A percentile compares a stretch with the other conserved stretches of the same genome.
These are phyloP conservation scores for Lophotriccus pileatus DNA, from an alignment of 2,797 vertebrate genomes.

Conservation along the genomic window DNA sequence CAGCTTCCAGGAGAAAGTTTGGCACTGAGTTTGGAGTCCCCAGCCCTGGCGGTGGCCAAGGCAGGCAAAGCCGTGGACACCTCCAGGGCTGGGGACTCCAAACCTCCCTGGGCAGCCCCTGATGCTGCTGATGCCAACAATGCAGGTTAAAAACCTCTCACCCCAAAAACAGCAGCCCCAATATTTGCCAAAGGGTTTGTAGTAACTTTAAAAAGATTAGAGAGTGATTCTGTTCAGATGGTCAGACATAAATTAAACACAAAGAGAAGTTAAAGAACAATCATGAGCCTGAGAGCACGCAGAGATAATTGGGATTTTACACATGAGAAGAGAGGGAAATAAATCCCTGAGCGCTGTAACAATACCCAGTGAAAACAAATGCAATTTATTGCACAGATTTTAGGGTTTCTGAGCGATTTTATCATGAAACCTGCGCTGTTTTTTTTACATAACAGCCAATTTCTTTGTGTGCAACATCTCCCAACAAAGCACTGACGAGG, in stretches of 20 bases:
- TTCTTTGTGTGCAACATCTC: neutral
- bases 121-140: no score
- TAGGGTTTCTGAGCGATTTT: neutral
- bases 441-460: neutral
- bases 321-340: neutral
- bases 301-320: neutral
- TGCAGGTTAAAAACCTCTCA: neutral
- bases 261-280: neutral
- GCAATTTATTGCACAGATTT: rapidly evolving
- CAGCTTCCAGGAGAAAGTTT: no score
- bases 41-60: neutral
- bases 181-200: neutral
- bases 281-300: neutral
- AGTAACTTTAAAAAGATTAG: neutral
- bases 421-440: rapidly evolving
- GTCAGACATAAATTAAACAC: neutral
- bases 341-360: neutral
- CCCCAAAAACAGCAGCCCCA: neutral
- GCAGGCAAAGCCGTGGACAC: no score
- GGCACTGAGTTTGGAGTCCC: no score
- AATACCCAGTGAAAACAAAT: neutral
- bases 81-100: no score
- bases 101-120: no score
- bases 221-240: neutral
- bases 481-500: neutral